Percentiles rank a stretch among this genome's conserved stretches.
Conservation (phyloP, 1,140 invertebrate species). For the Adoxophyes honmai region DNA sequence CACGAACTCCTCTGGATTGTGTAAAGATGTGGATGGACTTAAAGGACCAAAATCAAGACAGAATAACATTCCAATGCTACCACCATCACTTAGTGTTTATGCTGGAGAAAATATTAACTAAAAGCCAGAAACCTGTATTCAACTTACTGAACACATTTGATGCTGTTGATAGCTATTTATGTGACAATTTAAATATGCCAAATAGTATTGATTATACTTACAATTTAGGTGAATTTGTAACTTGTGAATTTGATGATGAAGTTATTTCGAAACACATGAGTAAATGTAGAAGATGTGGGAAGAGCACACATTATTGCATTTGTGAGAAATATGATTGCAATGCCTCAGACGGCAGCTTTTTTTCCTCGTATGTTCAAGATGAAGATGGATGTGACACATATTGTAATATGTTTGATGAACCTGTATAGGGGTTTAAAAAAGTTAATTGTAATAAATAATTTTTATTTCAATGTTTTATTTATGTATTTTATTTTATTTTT, state of each 20-base stretch:
- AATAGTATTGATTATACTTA: constrained; percentile 51
- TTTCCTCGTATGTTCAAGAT: constrained; percentile 46
- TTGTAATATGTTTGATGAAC: constrained; percentile 64
- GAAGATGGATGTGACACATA: constrained; percentile 57
- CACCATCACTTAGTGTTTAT: constrained; percentile 97
- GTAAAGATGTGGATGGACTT: constrained; percentile 93
- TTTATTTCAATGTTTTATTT: too few relatives aligned
- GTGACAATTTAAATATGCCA: constrained; percentile 71
- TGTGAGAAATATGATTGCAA: constrained; percentile 56
- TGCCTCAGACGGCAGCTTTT: constrained; percentile 48
- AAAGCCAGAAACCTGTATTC: constrained; percentile 84
- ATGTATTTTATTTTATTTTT: too few relatives aligned
- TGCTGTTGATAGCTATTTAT: constrained; percentile 85
- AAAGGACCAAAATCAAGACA: constrained; percentile 68
- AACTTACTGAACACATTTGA: constrained; percentile 85
- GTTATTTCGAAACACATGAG: constrained; percentile 52
- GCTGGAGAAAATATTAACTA: constrained; percentile 88
- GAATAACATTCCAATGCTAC: constrained; percentile 87
- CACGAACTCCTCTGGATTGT: constrained; percentile 85
- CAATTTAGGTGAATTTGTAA: constrained; percentile 46
- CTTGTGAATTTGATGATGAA: constrained; percentile 54
- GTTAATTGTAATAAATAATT: too few relatives aligned
- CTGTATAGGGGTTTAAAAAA: constrained; percentile 19
- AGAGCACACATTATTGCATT: constrained; percentile 55
- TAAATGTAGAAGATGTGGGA: constrained; percentile 61